phyloP scores from a whole-genome alignment of 1,140 invertebrate genomes.

The Polyergus mexicanus region DNA sequence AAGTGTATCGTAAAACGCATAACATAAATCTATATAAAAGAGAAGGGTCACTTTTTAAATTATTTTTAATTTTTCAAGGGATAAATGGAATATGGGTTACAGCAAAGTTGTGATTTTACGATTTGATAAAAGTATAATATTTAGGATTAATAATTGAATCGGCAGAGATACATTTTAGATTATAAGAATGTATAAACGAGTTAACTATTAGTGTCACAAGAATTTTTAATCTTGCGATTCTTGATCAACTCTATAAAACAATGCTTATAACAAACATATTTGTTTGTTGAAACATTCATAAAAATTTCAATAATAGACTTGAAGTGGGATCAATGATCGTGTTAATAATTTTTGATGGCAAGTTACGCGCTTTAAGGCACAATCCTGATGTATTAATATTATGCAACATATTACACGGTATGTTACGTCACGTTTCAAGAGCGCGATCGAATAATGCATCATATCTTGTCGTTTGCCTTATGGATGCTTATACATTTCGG shows the following conservation, averaged over 20 bases:
- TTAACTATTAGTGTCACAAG: not conserved
- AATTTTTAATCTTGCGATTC: not conserved
- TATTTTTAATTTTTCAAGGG: slow-evolving; percentile 10
- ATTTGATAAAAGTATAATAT: slow-evolving; percentile 8
- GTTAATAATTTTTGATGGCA: not conserved
- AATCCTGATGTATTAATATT: not conserved
- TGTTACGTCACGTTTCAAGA: slow-evolving; percentile 22
- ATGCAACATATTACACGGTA: not conserved
- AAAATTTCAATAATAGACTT: not conserved
- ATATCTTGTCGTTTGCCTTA: slow-evolving; percentile 28
- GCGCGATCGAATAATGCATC: slow-evolving; percentile 26
- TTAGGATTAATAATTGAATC: not conserved
- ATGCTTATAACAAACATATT: not conserved
- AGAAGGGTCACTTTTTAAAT: not conserved
- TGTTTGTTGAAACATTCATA: not conserved
- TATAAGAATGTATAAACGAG: not conserved
- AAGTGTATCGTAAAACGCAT: not conserved
- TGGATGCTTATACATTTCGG: slow-evolving; percentile 16
- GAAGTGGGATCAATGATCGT: not conserved
- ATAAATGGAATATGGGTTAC: not conserved
- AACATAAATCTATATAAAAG: slow-evolving; percentile 10
- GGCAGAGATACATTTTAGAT: not conserved
- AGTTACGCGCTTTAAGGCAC: not conserved
- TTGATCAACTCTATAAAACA: not conserved
- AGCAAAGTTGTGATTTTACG: not conserved